Conservation (phyloP, 2,113 vertebrate genomes). For the Callipepla squamata region DNA sequence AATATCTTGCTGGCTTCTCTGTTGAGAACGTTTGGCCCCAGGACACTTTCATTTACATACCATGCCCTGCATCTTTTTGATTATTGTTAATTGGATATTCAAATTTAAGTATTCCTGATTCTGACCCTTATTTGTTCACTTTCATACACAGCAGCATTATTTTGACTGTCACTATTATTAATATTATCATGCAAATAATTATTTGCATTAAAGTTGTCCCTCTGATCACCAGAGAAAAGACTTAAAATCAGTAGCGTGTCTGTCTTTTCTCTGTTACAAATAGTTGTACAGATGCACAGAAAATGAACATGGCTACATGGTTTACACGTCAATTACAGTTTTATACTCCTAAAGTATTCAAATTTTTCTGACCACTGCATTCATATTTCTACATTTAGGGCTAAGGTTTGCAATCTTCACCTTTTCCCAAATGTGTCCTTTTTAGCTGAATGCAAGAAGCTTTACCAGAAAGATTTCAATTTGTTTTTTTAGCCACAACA, state of each 20-base stretch:
- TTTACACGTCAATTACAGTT: neutral
- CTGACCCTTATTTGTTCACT: conserved; percentile 21
- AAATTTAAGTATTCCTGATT: conserved; percentile 39
- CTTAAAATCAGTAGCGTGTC: neutral
- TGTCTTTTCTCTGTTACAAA: neutral
- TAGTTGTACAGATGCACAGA: neutral
- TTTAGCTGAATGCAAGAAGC: neutral
- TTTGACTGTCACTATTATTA: neutral
- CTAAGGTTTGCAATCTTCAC: neutral
- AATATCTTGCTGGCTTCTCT: conserved; percentile 45
- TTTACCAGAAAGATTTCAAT: neutral
- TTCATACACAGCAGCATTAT: neutral
- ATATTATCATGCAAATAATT: neutral
- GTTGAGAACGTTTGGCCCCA: conserved; percentile 33
- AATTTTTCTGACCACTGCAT: neutral
- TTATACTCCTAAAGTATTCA: neutral
- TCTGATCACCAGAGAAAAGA: neutral
- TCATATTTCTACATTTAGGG: neutral
- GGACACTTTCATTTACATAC: conserved; percentile 46
- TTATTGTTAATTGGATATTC: conserved; percentile 57
- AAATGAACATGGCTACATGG: neutral
- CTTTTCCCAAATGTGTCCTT: neutral
- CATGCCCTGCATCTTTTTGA: conserved; percentile 10
- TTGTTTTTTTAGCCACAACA: neutral
- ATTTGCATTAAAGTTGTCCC: neutral